Percentiles rank a stretch among this genome's conserved stretches.
Conservation (phyloP, 37 sponge, comb jelly and placozoan species). For the Halichondria panicea region DNA sequence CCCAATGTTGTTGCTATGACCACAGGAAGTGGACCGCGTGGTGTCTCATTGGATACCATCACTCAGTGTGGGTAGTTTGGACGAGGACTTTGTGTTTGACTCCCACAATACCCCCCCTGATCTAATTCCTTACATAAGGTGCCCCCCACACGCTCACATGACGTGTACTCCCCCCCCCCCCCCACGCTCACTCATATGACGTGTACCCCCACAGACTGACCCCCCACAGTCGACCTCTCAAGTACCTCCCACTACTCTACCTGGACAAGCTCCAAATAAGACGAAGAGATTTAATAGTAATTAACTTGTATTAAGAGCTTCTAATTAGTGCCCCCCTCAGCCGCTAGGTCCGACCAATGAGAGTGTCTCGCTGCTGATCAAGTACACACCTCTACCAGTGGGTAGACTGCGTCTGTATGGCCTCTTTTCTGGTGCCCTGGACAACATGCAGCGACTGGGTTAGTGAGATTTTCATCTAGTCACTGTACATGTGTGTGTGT, state of each 20-base stretch:
- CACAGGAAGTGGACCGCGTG: slow-evolving; percentile 6
- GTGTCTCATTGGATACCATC: slow-evolving; percentile 80
- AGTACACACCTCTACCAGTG: slow-evolving; percentile 68
- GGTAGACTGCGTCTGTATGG: slow-evolving; percentile 76
- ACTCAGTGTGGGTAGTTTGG: slow-evolving; percentile 60
- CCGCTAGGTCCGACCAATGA: not conserved
- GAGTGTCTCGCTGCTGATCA: slow-evolving; percentile 38
- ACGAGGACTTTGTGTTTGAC: slow-evolving; percentile 63
- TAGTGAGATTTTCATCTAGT: not conserved
- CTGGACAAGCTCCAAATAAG: slow-evolving; percentile 65
- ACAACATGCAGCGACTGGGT: slow-evolving; percentile 59
- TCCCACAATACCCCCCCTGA: slow-evolving; percentile 50
- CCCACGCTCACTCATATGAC: not conserved
- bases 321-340: not conserved
- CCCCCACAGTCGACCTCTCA: too few relatives aligned
- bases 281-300: slow-evolving; percentile 54
- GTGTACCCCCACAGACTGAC: not conserved
- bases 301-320: not conserved
- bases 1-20: too few relatives aligned
- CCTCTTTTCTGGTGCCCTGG: slow-evolving; percentile 51
- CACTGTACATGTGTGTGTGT: not conserved
- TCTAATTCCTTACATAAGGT: slow-evolving; percentile 39
- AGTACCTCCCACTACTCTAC: slow-evolving; percentile 80
- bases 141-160: too few relatives aligned
- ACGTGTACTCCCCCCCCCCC: slow-evolving; percentile 6